These are phyloP conservation scores for Conchocele bisecta DNA, from an alignment of 2,888 invertebrate genomes.

Conservation along the genomic window DNA sequence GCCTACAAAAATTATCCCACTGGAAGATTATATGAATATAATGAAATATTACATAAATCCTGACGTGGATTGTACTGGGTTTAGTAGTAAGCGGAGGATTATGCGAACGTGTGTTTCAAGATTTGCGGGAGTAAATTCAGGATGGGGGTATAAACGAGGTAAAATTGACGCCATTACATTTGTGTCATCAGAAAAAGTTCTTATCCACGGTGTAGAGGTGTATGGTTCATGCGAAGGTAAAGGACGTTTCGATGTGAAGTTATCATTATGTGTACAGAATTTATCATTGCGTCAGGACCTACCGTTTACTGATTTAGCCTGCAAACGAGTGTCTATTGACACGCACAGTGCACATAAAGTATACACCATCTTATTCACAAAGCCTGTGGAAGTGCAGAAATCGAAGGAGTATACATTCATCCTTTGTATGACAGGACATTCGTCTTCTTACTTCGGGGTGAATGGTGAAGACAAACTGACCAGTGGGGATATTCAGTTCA, in stretches of 20 bases:
- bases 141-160: constrained; percentile 48
- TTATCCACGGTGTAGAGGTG: constrained; percentile 32
- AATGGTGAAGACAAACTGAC: background rate
- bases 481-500: background rate
- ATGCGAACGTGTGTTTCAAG: constrained; percentile 22
- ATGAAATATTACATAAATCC: constrained; percentile 39
- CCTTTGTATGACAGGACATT: constrained; percentile 1
- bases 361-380: constrained; percentile 1
- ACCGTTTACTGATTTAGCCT: no score
- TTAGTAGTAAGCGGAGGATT: constrained; percentile 29
- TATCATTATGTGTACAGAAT: no score
- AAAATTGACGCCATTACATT: constrained; percentile 42
- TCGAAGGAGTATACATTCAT: background rate
- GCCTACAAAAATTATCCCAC: constrained; percentile 43
- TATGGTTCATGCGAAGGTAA: constrained; percentile 45
- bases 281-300: no score
- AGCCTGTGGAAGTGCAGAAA: background rate
- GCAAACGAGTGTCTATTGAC: background rate
- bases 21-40: constrained; percentile 76
- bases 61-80: constrained; percentile 5
- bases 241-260: no score
- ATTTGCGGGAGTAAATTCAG: constrained; percentile 25
- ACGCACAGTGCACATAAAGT: background rate
- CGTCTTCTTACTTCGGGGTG: constrained; percentile 1
- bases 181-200: constrained; percentile 29